Base-by-base conservation (phyloP, 2,888 invertebrate genomes). In the Phymatocera aterrima region DNA sequence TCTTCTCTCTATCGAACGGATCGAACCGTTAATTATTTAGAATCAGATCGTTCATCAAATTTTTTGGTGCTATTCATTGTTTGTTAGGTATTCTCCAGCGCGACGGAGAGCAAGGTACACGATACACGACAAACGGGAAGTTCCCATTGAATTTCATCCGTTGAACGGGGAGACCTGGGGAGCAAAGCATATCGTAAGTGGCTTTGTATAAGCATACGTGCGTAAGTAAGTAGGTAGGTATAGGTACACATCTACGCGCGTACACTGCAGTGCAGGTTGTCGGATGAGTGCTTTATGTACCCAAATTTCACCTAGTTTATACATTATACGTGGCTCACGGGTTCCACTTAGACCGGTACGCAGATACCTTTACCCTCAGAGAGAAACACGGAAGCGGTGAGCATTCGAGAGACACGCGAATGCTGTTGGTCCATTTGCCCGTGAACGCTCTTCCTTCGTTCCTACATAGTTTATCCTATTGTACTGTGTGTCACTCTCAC, bases 251-350 rank as follows among this genome's bases (percentile, higher is more conserved):
- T 31, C 24, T 15, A 43, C 10, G 8, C 15, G 12, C 15, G 31
- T 34, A 34, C 24, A 8, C 4, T 24, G 34, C 4, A 51, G 8
- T 24, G 34, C 4, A 51, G 72, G 31, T 72, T 31, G 37, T 37
- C 10, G 5, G 72, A 34, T 72, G 51, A 72, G 72, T 72, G 48
- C 72, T 43, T 72, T 37, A 51, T 72, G 51, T 51, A 51, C 28
- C 21, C 21, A 72, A 24, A 48, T 31, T 34, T 51, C 3, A 34
- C n/a, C 34, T 72, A 72, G 72, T 72, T 72, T 72, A 34, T 72
- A 72, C 34, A 31, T 51, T 51, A 72, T 51, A 48, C 72, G 1
- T 1, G 34, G 48, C 28, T 10, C 68, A 12, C 46, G 18, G 34
- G 72, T 72, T 34, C 31, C 72, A 72, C 48, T 72, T 51, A 48